Conservation (phyloP, 2,797 vertebrate species). For the Neosilurus mollespiculum region DNA sequence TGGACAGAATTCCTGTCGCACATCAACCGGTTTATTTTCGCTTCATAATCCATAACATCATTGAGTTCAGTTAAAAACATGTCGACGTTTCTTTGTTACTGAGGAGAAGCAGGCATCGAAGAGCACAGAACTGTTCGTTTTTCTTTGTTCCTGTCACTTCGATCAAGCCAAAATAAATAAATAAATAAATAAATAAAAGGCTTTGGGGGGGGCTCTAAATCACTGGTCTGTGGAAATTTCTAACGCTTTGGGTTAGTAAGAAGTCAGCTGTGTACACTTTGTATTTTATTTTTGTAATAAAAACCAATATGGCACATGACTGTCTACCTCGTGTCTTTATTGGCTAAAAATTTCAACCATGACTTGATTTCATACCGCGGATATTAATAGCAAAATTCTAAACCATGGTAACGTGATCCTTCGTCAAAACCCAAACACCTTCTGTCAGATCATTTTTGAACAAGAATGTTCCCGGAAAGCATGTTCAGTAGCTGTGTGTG, state of each 20-base stretch:
- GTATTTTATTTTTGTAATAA: constrained; percentile 83
- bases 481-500: not conserved
- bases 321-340: constrained; percentile 17
- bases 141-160: constrained; percentile 51
- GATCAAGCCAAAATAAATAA: constrained; percentile 64
- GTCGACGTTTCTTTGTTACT: constrained; percentile 6
- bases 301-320: constrained; percentile 39
- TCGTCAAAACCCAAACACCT: not conserved
- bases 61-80: constrained; percentile 39
- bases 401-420: not conserved
- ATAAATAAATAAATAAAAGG: constrained; percentile 27
- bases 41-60: constrained; percentile 16
- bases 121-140: constrained; percentile 46
- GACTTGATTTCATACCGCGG: not conserved
- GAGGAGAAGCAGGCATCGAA: constrained; percentile 19
- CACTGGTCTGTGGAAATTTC: constrained; percentile 58
- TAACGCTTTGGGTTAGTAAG: constrained; percentile 58
- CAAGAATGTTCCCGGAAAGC: not conserved
- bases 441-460: not conserved
- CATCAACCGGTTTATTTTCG: constrained; percentile 22
- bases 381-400: not conserved
- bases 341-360: not conserved
- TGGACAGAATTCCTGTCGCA: not conserved
- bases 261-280: constrained; percentile 73
- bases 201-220: constrained; percentile 24